These are phyloP conservation scores for Corbicula japonica DNA, from an alignment of 2,888 invertebrate species.

Conservation along the genomic window DNA sequence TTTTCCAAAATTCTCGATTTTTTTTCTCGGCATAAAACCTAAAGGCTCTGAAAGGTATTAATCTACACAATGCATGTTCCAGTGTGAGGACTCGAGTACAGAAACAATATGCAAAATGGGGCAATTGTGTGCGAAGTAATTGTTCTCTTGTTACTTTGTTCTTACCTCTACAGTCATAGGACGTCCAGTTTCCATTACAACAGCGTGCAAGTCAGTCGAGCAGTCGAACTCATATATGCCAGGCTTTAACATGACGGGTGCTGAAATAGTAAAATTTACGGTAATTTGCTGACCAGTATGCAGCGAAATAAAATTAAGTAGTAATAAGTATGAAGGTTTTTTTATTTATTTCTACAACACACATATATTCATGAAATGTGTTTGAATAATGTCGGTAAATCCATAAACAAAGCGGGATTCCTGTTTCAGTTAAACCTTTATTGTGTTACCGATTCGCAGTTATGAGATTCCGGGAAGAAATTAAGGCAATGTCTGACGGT, in stretches of 20 bases:
- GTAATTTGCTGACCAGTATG: neutral
- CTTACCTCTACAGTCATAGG: constrained; percentile 37
- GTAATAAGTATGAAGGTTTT: neutral
- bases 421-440: too few relatives aligned
- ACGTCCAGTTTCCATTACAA: constrained; percentile 34
- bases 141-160: neutral
- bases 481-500: too few relatives aligned
- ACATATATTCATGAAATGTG: too few relatives aligned
- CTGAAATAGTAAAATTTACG: constrained; percentile 31
- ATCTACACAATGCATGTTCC: neutral
- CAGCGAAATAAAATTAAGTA: neutral
- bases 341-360: neutral
- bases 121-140: neutral
- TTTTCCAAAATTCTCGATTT: too few relatives aligned
- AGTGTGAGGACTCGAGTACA: neutral
- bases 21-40: too few relatives aligned
- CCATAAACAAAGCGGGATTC: too few relatives aligned
- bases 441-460: too few relatives aligned
- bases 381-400: too few relatives aligned
- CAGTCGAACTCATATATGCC: constrained; percentile 60
- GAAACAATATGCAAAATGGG: neutral
- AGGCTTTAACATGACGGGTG: constrained; percentile 57
- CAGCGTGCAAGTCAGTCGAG: constrained; percentile 48
- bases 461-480: too few relatives aligned
- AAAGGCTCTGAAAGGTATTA: too few relatives aligned